These are phyloP conservation scores for Telmatherina bonti DNA, from an alignment of 2,797 vertebrate species.

Conservation along the genomic window DNA sequence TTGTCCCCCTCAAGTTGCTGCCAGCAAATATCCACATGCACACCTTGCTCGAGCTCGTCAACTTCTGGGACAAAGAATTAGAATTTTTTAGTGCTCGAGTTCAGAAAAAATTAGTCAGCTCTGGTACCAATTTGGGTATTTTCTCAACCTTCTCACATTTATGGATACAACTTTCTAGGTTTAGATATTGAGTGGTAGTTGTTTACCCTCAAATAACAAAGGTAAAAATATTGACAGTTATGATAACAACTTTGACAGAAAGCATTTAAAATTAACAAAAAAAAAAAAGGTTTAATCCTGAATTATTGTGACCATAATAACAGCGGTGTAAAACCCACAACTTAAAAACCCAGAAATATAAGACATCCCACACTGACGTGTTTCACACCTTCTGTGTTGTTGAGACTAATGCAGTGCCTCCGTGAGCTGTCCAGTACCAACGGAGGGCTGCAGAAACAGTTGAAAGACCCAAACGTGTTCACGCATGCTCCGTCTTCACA, in stretches of 20 bases:
- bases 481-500: constrained; percentile 82
- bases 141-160: not conserved
- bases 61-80: constrained; percentile 53
- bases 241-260: too few relatives aligned
- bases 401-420: constrained; percentile 76
- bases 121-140: not conserved
- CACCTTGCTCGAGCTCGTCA: constrained; percentile 54
- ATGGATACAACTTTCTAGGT: not conserved
- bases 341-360: not conserved
- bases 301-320: not conserved
- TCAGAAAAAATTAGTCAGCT: not conserved
- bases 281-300: not conserved
- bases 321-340: not conserved
- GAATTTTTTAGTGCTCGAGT: not conserved
- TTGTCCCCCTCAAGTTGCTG: constrained; percentile 71
- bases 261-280: not conserved
- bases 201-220: not conserved
- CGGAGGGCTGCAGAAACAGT: constrained; percentile 86
- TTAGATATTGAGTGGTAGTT: not conserved
- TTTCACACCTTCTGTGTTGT: constrained; percentile 77
- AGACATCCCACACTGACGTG: not conserved
- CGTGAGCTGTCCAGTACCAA: constrained; percentile 79
- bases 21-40: constrained; percentile 85
- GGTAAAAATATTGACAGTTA: not conserved
- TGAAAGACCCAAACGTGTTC: constrained; percentile 84